These are phyloP conservation scores for Oncorhynchus gorbuscha DNA, from an alignment of 2,113 vertebrate genomes.

Conservation along the genomic window DNA sequence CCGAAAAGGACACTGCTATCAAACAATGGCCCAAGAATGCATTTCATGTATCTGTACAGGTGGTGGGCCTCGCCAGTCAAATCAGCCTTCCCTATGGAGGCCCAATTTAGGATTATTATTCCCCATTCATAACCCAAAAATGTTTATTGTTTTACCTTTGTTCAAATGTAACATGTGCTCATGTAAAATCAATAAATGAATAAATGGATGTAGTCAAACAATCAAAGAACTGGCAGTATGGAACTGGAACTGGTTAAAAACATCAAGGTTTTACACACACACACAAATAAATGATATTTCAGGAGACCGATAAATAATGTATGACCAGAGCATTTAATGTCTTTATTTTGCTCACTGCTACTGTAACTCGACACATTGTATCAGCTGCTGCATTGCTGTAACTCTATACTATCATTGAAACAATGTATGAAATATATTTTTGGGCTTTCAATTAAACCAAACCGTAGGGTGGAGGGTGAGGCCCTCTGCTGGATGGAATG, in stretches of 20 bases:
- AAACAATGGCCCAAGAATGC: slow-evolving; percentile 6
- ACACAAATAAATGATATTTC: too few species aligned
- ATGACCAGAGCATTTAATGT: background rate
- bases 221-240: too few species aligned
- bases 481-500: slow-evolving; percentile 38
- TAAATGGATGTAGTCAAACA: too few species aligned
- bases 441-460: background rate
- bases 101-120: too few species aligned
- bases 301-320: background rate
- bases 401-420: background rate
- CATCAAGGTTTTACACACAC: too few species aligned
- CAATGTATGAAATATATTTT: background rate
- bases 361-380: too few species aligned
- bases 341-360: background rate
- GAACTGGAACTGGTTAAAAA: too few species aligned
- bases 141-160: too few species aligned
- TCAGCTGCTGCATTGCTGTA: too few species aligned
- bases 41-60: background rate
- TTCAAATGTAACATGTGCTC: too few species aligned
- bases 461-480: background rate
- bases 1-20: background rate
- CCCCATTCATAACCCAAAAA: too few species aligned
- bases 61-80: background rate
- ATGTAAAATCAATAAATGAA: too few species aligned
- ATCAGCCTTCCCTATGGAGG: background rate